Base-by-base conservation (phyloP, 2,797 vertebrate species). In the Gallirallus australis region DNA sequence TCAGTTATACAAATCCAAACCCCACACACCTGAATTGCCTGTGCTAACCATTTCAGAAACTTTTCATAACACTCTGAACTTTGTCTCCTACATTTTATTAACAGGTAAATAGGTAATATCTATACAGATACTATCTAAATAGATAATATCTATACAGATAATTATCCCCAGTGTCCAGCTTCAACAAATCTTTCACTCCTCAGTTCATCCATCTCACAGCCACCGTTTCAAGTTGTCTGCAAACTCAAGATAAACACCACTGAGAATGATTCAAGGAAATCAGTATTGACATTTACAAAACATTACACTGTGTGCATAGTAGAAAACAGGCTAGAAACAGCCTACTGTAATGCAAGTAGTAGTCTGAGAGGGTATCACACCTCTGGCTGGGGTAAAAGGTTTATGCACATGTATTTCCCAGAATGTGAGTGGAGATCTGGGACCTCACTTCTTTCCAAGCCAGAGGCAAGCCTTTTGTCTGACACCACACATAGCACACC, bases 281-380 rank as follows among this genome's bases (percentile, higher is more conserved):
- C 0, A 23, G 27, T 9, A 65, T 59, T 45, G 9, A 33, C 2
- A 5, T 1, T 16, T 60, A 64, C 19, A 53, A 37, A 68, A 18
- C 0, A 17, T 5, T 21, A 23, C 39, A 20, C 0, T 20, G 45
- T 23, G 31, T 2, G 11, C 14, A 20, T 6, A 64, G 37, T 1
- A 53, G 47, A 52, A 47, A 57, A 69, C 48, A 4, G 0, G 0
- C 42, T 16, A 10, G n/a, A 31, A 37, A 54, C 1, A 7, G 9
- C 37, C 31, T 47, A 27, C 72, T n/a, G 56, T 25, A 20, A 4
- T 0, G 1, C 1, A 6, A 23, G 54, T 1, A n/a, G 56, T 19
- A 37, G 52, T 39, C 39, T 6, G 23, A 40, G 77, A 15, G 25
- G 5, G n/a, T 6, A 15, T 7, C 69, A 28, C 39, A 7, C 6